Base-by-base conservation (phyloP, 2,113 vertebrate species). In the Pseudopipra pipra region DNA sequence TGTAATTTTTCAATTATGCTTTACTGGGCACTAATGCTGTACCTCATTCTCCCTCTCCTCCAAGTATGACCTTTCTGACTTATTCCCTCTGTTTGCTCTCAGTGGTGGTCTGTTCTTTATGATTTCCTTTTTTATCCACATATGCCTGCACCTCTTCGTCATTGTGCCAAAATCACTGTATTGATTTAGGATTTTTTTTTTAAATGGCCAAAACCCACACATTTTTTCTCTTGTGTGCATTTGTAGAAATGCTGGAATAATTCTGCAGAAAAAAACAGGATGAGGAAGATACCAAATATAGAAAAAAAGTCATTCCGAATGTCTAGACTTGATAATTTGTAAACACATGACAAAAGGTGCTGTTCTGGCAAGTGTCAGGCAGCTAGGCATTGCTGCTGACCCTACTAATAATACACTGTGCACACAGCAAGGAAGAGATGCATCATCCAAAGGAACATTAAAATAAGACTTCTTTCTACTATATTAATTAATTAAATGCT, bases 211-310 rank as follows among this genome's bases (percentile, higher is more conserved):
- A 75, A 72, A 68, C 6, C 27, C 12, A 17, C 7, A 17, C 7
- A 2, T 39, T 28, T 89, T 75, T 68, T 11, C 7, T 62, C 1
- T 3, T 25, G 1, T 15, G 1, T 2, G 0, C 14, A 13, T 82
- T 78, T 66, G 23, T 15, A 85, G 56, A 61, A 85, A 79, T 51
- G 22, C 11, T 12, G 65, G 23, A 56, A 59, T 55, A 65, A 31
- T 33, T 80, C 39, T 76, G 30, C 7, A 54, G 31, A 56, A 72
- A 68, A 43, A 6, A 2, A 2, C 12, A 73, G 54, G 23, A 84
- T 80, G 8, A 35, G 5, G 7, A 23, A 80, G 35, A 67, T 55
- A 59, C 31, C 20, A 74, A 91, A 71, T 70, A 93, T 3, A 66
- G 77, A 56, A 65, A 56, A 59, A 83, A 84, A 24, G 2, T 56